Conservation (phyloP, 1,140 invertebrate species). For the Zaprionus kolodkinae region DNA sequence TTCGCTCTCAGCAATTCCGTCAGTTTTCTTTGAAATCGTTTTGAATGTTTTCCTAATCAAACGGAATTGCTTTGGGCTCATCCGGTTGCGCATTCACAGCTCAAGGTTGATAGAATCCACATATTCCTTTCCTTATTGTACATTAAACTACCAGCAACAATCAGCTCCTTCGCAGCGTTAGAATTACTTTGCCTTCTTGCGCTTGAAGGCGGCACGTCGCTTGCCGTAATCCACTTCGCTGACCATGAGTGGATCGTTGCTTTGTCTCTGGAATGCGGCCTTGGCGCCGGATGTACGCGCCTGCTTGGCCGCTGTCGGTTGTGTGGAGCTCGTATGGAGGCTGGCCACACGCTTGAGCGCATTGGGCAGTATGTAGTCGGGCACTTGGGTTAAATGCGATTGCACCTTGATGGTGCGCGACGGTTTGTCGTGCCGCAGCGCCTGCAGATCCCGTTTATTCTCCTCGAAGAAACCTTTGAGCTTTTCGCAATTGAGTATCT, state of each 20-base stretch:
- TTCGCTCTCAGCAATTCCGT: background rate
- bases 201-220: slow-evolving; percentile 31
- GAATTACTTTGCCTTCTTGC: slow-evolving; percentile 37
- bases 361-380: slow-evolving; percentile 95
- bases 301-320: slow-evolving; percentile 82
- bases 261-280: slow-evolving; percentile 72
- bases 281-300: slow-evolving; percentile 51
- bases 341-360: slow-evolving; percentile 87
- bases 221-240: slow-evolving; percentile 76
- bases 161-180: background rate
- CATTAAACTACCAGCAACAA: slow-evolving; percentile 4
- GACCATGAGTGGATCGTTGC: slow-evolving; percentile 81
- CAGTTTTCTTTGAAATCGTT: background rate
- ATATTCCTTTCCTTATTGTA: background rate
- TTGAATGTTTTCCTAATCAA: background rate
- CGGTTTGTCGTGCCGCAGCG: slow-evolving; percentile 96
- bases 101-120: background rate
- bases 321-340: slow-evolving; percentile 45
- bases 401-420: slow-evolving; percentile 94
- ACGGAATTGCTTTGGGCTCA: background rate
- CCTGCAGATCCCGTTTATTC: slow-evolving; percentile 95
- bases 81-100: background rate
- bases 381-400: slow-evolving; percentile 95
- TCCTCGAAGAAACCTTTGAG: slow-evolving; percentile 98
- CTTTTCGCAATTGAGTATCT: slow-evolving; percentile 96